Conservation (phyloP, 2,113 vertebrate species). For the Pandion haliaetus region DNA sequence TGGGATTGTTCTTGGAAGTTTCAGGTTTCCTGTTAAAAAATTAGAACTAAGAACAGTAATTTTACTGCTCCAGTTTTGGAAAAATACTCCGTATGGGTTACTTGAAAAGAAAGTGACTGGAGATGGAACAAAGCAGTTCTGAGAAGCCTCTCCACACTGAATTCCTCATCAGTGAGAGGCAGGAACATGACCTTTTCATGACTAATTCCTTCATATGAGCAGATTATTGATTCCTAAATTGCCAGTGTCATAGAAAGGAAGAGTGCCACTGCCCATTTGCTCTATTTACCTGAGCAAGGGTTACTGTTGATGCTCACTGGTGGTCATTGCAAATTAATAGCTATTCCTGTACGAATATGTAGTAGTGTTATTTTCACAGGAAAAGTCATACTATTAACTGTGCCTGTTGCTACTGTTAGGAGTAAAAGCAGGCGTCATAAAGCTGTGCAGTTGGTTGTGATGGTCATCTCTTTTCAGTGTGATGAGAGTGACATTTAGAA, state of each 20-base stretch:
- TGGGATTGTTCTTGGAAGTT: not conserved
- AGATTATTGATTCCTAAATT: not conserved
- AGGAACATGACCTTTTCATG: not conserved
- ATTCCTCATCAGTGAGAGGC: not conserved
- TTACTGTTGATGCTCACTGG: not conserved
- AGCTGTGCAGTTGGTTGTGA: not conserved
- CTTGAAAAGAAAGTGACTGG: not conserved
- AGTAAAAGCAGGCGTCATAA: not conserved
- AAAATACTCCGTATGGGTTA: not conserved
- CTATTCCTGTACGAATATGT: not conserved
- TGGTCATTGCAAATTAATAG: not conserved
- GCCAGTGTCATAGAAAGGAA: not conserved
- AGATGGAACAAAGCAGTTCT: not conserved
- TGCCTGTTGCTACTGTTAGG: not conserved
- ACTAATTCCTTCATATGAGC: not conserved
- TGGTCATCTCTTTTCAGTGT: not conserved
- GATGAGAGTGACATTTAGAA: not conserved
- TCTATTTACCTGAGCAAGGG: not conserved
- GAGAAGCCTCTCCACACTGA: not conserved
- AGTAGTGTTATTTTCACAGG: not conserved
- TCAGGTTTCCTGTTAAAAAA: not conserved
- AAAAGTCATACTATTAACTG: fast-evolving
- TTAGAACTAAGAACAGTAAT: not conserved
- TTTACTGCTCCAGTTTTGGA: not conserved
- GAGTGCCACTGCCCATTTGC: not conserved